Base-by-base conservation (phyloP, 2,113 vertebrate genomes). In the Bufo gargarizans region DNA sequence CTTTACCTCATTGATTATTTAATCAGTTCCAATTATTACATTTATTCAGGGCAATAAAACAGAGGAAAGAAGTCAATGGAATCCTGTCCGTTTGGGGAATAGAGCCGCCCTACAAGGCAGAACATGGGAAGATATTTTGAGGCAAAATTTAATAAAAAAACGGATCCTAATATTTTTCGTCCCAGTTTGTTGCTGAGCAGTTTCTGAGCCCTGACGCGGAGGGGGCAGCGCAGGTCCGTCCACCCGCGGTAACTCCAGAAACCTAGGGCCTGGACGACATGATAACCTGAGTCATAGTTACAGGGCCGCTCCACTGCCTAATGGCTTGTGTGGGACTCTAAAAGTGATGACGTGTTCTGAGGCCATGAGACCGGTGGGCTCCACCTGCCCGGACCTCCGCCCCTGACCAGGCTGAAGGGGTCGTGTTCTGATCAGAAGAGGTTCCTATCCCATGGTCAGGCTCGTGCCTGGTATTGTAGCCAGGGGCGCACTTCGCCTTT, bases 1-100 rank as follows among this genome's bases (percentile, higher is more conserved):
- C 67, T 71, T 71, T 43, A 11, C n/a, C n/a, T 43, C 67, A 71
- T 71, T 71, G 67, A 71, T 71, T 71, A 9, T 71, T 71, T 71
- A 71, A 71, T 71, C n/a, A 71, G 11, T 33, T 71, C 0, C 33
- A n/a, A 33, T 43, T 71, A 71, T 33, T 12, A 71, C 33, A 43
- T 71, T 33, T 71, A 33, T 0, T 71, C 19, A 11, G 4, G 65
- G 4, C 22, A 71, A 43, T 71, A 71, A 71, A 43, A 11, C 10
- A 50, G 6, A 50, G 14, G 33, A 50, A 77, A 6, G 45, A 74
- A 77, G 19, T 4, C 6, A 20, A 50, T 47, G n/a, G 50, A 0
- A 12, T 17, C 50, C 16, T 9, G 6, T 9, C 12, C 47, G 9
- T 47, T 47, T 49, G 74, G 49, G 74, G 47, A 77, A 20, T 69